Evolutionary conservation across 2,888 invertebrate species (phyloP).

Genomic region (Tinea semifulvella): DNA sequence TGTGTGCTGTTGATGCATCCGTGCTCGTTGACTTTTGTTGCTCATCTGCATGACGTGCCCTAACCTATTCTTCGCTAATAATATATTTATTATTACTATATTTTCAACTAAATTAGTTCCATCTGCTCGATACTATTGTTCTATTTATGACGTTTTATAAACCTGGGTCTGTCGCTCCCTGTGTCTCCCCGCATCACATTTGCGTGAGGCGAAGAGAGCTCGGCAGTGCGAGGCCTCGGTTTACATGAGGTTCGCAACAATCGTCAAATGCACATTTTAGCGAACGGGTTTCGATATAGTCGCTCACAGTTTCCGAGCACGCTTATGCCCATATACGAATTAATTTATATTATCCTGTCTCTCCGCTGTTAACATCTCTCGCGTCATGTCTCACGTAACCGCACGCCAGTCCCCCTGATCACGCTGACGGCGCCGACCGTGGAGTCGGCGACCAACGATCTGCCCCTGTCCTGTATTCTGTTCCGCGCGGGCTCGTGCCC

Average conservation of each 20-base stretch:
- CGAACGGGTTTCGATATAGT: neutral
- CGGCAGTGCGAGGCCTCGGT: constrained; percentile 25
- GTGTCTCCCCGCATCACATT: constrained; percentile 35
- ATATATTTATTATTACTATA: no score
- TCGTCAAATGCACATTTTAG: constrained; percentile 27
- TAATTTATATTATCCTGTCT: constrained; percentile 30
- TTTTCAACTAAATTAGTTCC: no score
- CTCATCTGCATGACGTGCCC: constrained; percentile 5
- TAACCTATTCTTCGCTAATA: neutral
- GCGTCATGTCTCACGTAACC: constrained; percentile 36
- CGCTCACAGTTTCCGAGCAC: constrained; percentile 26
- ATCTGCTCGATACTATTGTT: no score
- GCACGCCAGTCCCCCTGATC: constrained; percentile 26
- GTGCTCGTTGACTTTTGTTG: constrained; percentile 44
- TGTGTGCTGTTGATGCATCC: constrained; percentile 52
- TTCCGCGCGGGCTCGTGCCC: constrained; percentile 39
- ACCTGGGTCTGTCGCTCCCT: constrained; percentile 19
- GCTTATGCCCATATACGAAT: constrained; percentile 36
- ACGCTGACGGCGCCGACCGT: constrained; percentile 35
- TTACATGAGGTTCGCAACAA: constrained; percentile 26
- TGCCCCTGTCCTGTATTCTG: constrained; percentile 70
- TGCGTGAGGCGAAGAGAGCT: constrained; percentile 35
- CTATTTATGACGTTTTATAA: neutral
- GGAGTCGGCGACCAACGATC: constrained; percentile 74
- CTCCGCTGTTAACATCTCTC: constrained; percentile 40